Evolutionary conservation across 2,797 vertebrate species (phyloP).

Genomic region (Pangasius sanitwongsei): DNA sequence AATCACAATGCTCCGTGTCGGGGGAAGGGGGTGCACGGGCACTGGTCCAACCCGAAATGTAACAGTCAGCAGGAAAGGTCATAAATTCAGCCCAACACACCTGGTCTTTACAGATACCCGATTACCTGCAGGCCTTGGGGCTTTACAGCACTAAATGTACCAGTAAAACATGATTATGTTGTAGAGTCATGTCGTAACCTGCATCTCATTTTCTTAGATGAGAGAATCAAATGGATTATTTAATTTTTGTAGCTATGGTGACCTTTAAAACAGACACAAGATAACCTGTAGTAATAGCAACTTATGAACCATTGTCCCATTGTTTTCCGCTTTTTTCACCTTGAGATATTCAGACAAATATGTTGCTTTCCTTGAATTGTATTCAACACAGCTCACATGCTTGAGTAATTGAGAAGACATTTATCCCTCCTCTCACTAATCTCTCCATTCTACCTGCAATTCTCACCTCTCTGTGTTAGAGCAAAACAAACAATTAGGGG

Average conservation of each 20-base stretch:
- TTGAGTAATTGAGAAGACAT: constrained; percentile 51
- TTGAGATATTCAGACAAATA: not conserved
- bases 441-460: constrained; percentile 50
- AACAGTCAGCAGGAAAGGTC: constrained; percentile 39
- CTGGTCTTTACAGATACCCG: constrained; percentile 26
- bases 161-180: constrained; percentile 30
- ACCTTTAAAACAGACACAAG: not conserved
- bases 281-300: not conserved
- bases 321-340: not conserved
- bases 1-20: constrained; percentile 45
- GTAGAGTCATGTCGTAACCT: constrained; percentile 28
- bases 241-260: constrained; percentile 5
- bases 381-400: not conserved
- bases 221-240: constrained; percentile 1
- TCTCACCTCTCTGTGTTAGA: constrained; percentile 56
- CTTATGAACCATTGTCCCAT: not conserved
- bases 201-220: constrained; percentile 20
- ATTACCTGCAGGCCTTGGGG: constrained; percentile 8
- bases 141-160: constrained; percentile 29
- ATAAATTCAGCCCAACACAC: constrained; percentile 46
- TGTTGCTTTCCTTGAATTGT: not conserved
- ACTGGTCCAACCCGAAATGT: constrained; percentile 27
- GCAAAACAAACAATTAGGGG: constrained; percentile 62
- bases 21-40: constrained; percentile 23
- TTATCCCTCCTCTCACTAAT: constrained; percentile 48